Base-by-base conservation (phyloP, 1,140 invertebrate species). In the Colletes latitarsis region DNA sequence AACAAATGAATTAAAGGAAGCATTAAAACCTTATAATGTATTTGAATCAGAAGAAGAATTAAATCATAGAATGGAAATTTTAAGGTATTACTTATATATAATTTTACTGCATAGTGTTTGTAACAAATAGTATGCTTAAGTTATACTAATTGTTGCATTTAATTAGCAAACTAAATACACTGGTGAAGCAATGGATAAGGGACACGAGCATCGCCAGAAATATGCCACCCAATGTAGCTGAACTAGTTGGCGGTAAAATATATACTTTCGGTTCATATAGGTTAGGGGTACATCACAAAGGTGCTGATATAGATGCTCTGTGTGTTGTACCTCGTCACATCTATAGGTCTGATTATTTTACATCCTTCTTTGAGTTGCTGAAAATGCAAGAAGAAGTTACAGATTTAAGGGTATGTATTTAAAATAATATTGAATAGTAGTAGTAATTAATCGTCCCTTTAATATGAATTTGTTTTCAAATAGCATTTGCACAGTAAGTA, bases 201-300 rank as follows among this genome's bases (percentile, higher is more conserved):
- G 96, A 98, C 85, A 95, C 98, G 15, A 98, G 97, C 82, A 93
- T 98, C 68, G 94, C 96, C 86, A 97, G 97, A 92, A 98, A 98
- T 91, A 97, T 99, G 96, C 98, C 98, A 8, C 94, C 95, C 82
- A 96, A 95, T 89, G 95, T 97, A 0, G 97, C 97, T 9, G 97
- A 98, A 80, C 96, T 96, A 89, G 96, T 99, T 82, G 98, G 99
- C 66, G 99, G 99, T 6, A 99, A 99, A 94, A 98, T 99, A 78
- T 99, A 98, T 89, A 99, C 99, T 43, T 99, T 99, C 94, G 99
- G 99, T 66, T 99, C 99, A 69, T 99, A 97, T 89, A 94, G 96
- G 82, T 93, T 97, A 84, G 97, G 96, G 76, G 96, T 99, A n/a
- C 98, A 99, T 92, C 98, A 97, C 88, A 96, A 97, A 95, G 98